phyloP scores from a whole-genome alignment of 2,797 vertebrate species.

The Girardinus metallicus region DNA sequence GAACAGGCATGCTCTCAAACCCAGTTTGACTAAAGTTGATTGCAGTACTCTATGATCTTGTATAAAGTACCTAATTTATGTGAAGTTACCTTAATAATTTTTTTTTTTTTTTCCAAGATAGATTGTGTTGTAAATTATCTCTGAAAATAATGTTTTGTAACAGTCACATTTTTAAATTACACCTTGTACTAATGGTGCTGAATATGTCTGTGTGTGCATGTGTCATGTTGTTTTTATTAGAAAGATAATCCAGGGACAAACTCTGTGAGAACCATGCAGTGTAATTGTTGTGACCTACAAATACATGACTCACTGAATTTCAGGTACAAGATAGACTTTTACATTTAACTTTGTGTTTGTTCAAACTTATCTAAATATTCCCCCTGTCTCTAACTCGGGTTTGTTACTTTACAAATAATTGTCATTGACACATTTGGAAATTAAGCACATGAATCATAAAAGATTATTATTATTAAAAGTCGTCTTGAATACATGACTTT shows the following conservation, averaged over 20 bases:
- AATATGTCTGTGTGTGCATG: constrained; percentile 23
- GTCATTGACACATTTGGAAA: constrained; percentile 37
- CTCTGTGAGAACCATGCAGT: constrained; percentile 6
- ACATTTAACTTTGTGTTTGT: constrained; percentile 18
- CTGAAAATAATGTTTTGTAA: not conserved
- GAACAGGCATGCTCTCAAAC: constrained; percentile 15
- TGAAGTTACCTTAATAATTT: not conserved
- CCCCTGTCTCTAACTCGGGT: not conserved
- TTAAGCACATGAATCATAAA: constrained; percentile 34
- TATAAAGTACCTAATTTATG: not conserved
- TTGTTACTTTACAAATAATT: not conserved
- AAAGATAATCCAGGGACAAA: constrained; percentile 44
- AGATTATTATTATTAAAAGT: constrained; percentile 56
- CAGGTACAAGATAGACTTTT: constrained; percentile 24
- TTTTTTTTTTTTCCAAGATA: not conserved
- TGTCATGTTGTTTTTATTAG: constrained; percentile 32
- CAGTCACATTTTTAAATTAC: constrained; percentile 10
- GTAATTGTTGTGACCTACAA: constrained; percentile 48
- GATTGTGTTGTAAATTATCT: not conserved
- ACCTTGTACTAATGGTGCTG: constrained; percentile 8
- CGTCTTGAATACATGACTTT: constrained; percentile 39
- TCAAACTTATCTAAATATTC: constrained; percentile 4
- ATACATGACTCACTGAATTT: constrained; percentile 52
- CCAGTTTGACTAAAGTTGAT: not conserved
- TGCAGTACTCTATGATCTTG: not conserved